Conservation (phyloP, 1,140 invertebrate species). For the Neodiprion fabricii region DNA sequence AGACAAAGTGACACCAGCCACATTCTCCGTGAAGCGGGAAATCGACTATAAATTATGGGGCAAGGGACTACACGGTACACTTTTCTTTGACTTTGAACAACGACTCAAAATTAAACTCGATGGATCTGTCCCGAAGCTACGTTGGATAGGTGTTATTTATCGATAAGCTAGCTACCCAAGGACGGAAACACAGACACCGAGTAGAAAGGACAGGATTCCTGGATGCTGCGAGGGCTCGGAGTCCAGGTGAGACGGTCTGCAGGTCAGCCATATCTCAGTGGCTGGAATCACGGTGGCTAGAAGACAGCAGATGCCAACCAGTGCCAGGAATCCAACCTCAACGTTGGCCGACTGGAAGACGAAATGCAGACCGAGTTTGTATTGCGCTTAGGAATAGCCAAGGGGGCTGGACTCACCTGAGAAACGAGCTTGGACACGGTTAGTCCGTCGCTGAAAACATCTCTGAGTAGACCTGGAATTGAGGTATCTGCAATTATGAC, state of each 20-base stretch:
- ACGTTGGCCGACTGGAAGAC: conserved; percentile 46
- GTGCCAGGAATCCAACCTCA: conserved; percentile 46
- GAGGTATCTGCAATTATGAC: not conserved
- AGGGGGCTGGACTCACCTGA: conserved; percentile 41
- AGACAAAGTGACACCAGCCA: no score
- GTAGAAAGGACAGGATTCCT: conserved; percentile 44
- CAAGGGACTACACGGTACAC: no score
- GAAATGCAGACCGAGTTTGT: not conserved
- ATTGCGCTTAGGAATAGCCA: not conserved
- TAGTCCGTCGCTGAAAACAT: conserved; percentile 49
- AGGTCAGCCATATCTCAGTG: conserved; percentile 56
- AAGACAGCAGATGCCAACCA: conserved; percentile 46
- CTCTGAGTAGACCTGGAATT: conserved; percentile 50
- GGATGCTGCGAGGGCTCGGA: conserved; percentile 49
- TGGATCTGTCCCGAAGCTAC: not conserved
- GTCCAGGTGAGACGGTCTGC: conserved; percentile 48
- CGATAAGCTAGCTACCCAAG: conserved; percentile 42
- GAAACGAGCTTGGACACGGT: conserved; percentile 44
- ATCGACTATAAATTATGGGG: no score
- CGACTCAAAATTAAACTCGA: not conserved
- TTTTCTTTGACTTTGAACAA: no score
- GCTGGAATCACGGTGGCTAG: conserved; percentile 54
- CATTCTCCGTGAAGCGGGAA: no score
- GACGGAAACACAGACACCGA: conserved; percentile 42
- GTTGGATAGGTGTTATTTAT: conserved; percentile 8